Percentiles rank a stretch among this genome's conserved stretches.
These are phyloP conservation scores for Eristalis tenax DNA, from an alignment of 2,888 invertebrate genomes.

Conservation along the genomic window DNA sequence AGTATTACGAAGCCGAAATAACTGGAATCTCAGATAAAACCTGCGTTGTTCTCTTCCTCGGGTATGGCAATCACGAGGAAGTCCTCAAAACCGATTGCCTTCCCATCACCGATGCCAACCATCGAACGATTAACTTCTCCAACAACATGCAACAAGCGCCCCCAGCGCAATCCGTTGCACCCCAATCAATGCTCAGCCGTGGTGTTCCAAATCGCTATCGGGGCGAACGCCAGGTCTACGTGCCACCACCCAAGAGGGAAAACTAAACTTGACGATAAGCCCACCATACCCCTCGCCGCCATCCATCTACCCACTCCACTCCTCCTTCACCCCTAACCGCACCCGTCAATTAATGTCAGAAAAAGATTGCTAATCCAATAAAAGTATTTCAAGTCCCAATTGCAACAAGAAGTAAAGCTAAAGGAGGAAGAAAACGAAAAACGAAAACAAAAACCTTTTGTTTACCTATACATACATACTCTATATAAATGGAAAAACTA, in stretches of 20 bases:
- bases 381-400: slow-evolving; percentile 15
- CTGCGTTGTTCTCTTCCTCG: slow-evolving; percentile 92
- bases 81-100: slow-evolving; percentile 91
- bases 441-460: slow-evolving; percentile 31
- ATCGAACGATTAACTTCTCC: slow-evolving; percentile 75
- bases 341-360: slow-evolving; percentile 36
- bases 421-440: not conserved
- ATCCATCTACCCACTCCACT: too few species aligned
- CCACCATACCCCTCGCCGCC: not conserved
- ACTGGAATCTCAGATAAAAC: slow-evolving; percentile 91
- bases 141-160: slow-evolving; percentile 73
- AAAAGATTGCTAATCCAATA: slow-evolving; percentile 11
- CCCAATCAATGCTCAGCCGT: slow-evolving; percentile 66
- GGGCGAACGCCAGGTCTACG: slow-evolving; percentile 80
- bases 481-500: not conserved
- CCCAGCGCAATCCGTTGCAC: slow-evolving; percentile 57
- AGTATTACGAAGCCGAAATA: slow-evolving; percentile 92
- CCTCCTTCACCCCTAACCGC: not conserved
- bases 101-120: slow-evolving; percentile 83
- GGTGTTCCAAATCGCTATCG: slow-evolving; percentile 77
- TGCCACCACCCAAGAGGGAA: slow-evolving; percentile 81
- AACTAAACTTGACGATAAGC: slow-evolving; percentile 72
- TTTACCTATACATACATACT: slow-evolving; percentile 12
- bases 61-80: slow-evolving; percentile 95
- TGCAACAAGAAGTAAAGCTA: not conserved